These are phyloP conservation scores for Rynchops niger DNA, from an alignment of 2,113 vertebrate genomes.

Conservation along the genomic window DNA sequence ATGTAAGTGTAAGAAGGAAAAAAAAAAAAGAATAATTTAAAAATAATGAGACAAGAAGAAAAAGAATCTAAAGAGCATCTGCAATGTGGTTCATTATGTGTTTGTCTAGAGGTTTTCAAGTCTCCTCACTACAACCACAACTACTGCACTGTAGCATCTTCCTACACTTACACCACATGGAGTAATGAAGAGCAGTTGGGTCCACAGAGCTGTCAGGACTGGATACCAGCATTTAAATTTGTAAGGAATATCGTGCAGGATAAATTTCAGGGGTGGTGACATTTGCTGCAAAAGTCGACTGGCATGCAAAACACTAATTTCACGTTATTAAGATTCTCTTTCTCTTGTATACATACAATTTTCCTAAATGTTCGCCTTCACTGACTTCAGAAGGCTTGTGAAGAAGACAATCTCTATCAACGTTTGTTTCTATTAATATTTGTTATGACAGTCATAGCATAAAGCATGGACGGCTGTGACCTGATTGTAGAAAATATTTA, in stretches of 20 bases:
- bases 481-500: constrained; percentile 69
- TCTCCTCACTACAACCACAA: background rate
- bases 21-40: background rate
- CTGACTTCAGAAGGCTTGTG: background rate
- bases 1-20: background rate
- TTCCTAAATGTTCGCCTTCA: background rate
- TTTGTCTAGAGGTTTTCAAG: background rate
- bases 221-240: background rate
- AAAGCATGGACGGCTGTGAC: constrained; percentile 74
- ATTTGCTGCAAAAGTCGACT: background rate
- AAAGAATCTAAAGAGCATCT: background rate
- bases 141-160: background rate
- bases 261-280: background rate
- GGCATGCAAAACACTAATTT: background rate
- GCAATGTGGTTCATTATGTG: background rate
- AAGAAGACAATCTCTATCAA: background rate
- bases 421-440: constrained; percentile 71
- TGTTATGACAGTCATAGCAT: constrained; percentile 75
- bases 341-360: background rate
- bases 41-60: background rate
- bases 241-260: background rate
- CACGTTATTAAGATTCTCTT: background rate
- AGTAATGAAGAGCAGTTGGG: background rate
- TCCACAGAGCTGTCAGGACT: background rate
- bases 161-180: background rate